Evolutionary conservation across 2,888 invertebrate species (phyloP).

Genomic region (Quadriops clusia): DNA sequence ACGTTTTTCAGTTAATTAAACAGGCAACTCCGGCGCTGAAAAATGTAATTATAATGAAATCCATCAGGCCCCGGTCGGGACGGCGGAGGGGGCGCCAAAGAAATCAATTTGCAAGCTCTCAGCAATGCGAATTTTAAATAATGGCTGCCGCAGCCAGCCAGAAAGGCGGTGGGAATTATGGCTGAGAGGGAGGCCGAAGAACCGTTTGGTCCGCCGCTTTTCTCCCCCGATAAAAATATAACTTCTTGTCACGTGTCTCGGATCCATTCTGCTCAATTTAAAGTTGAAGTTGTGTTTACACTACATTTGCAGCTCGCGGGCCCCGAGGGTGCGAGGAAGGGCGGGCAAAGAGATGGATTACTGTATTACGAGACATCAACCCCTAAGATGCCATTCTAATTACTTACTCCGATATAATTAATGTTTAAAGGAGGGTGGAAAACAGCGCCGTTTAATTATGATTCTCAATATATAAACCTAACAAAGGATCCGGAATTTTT

Average conservation of each 20-base stretch:
- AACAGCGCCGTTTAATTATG: no score
- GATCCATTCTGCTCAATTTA: slow-evolving; percentile 36
- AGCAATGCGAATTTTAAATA: slow-evolving; percentile 34
- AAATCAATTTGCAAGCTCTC: slow-evolving; percentile 36
- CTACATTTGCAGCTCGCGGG: slow-evolving; percentile 30
- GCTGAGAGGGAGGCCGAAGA: slow-evolving; percentile 14
- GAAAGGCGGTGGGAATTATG: slow-evolving; percentile 16
- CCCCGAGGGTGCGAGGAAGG: slow-evolving; percentile 18
- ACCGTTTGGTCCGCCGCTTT: slow-evolving; percentile 19
- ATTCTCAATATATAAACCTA: no score
- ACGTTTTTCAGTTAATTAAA: slow-evolving; percentile 32
- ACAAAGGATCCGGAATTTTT: no score
- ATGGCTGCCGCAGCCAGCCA: slow-evolving; percentile 27
- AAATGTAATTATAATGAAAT: slow-evolving; percentile 36
- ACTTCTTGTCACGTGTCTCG: slow-evolving; percentile 34
- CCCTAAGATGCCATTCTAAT: slow-evolving; percentile 9
- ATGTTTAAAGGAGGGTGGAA: no score
- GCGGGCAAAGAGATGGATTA: slow-evolving; percentile 25
- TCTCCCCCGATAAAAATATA: slow-evolving; percentile 32
- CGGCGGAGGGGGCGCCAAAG: slow-evolving; percentile 24
- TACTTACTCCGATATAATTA: no score
- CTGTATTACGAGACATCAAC: slow-evolving; percentile 21
- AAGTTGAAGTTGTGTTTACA: slow-evolving; percentile 35
- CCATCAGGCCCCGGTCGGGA: slow-evolving; percentile 28
- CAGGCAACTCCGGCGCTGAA: slow-evolving; percentile 26